Evolutionary conservation across 2,888 invertebrate genomes (phyloP), one percentile per base, ranked within the genome.

Genomic region (Maniola hyperantus): DNA sequence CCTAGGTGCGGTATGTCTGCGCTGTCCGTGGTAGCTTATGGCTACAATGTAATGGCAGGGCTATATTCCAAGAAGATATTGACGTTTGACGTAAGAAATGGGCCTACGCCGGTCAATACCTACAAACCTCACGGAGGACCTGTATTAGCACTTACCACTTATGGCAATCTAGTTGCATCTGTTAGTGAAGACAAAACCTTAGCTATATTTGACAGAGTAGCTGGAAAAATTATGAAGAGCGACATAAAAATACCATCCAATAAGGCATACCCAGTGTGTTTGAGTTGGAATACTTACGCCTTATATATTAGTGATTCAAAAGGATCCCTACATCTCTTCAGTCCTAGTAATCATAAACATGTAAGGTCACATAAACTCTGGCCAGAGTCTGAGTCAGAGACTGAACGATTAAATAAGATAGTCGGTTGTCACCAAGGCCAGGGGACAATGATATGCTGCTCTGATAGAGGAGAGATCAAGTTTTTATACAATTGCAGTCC

Each of bases 181-280:
- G 88, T 93, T 1, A 94, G 94, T 72, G 94, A 94, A 74, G 94
- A 94, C 71, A 93, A 87, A 79, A 93, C 93, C 5, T 83, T 94
- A 70, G 91, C 93, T 39, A 79, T 94, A 46, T 94, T 91, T 88
- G 94, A 94, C 76, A 89, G 87, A 77, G 89, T 90, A 60, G 92
- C 93, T 46, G 88, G 92, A 20, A 89, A 88, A 77, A 77, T 89
- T 6, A 68, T 93, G 65, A 77, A 81, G 67, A 84, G 72, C 74
- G 83, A 88, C 74, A 77, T 91, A 7, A 86, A 85, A 73, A 85
- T 91, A 76, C 87, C 88, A 1, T 82, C 82, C 44, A 82, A 82
- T 2, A 87, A 87, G 74, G 85, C 87, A 36, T 90, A 88, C 71
- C 91, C 91, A 34, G 87, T 87, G 1, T 88, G 90, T 60, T 80